These are phyloP conservation scores for Paelopatides confundens DNA, from an alignment of 53 echinoderm and acorn worm genomes.

Conservation along the genomic window DNA sequence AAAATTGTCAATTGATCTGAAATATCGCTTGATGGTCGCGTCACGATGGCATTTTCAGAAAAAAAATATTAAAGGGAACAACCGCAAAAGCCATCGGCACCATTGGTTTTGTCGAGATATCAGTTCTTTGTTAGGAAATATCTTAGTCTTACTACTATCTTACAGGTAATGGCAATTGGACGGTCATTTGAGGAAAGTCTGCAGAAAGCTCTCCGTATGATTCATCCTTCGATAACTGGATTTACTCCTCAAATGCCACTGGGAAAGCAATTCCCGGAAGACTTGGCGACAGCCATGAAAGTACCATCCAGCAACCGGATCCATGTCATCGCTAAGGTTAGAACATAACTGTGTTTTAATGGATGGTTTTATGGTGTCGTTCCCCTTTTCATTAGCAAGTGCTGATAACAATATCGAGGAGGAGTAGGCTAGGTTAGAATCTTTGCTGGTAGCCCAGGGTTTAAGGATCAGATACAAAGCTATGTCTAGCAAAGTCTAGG, in stretches of 20 bases:
- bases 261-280: constrained; percentile 71
- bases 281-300: constrained; percentile 75
- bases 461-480: no score
- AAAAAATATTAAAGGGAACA: no score
- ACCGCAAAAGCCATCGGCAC: no score
- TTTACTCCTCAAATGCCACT: constrained; percentile 86
- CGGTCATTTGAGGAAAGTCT: constrained; percentile 98
- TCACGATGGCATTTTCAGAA: no score
- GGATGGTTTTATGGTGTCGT: background rate
- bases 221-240: constrained; percentile 96
- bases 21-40: no score
- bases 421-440: no score
- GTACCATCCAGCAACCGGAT: constrained; percentile 87
- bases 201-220: constrained; percentile 97
- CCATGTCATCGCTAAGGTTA: constrained; percentile 93
- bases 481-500: no score
- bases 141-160: no score
- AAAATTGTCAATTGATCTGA: no score
- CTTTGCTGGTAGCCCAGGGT: no score
- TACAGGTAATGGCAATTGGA: constrained; percentile 96
- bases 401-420: background rate
- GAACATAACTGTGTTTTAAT: background rate
- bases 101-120: no score
- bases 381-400: background rate
- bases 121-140: no score